These are phyloP conservation scores for Synchiropus splendidus DNA, from an alignment of 2,113 vertebrate species.

Conservation along the genomic window DNA sequence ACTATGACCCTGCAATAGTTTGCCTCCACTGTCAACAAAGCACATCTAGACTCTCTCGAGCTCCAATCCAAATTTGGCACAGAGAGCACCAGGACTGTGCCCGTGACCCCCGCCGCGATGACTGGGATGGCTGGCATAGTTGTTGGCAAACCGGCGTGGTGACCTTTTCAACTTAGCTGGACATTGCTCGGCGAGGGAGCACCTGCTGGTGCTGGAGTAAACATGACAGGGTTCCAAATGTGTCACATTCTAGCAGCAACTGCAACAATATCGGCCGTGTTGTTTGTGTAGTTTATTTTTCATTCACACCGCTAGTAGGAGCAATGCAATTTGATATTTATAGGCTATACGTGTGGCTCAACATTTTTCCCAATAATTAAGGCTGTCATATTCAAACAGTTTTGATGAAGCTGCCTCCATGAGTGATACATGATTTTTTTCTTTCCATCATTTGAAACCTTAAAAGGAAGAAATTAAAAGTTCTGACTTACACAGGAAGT, in stretches of 20 bases:
- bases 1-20: too few relatives aligned
- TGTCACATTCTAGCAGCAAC: conserved; percentile 13
- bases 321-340: too few relatives aligned
- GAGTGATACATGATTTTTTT: too few relatives aligned
- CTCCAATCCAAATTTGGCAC: conserved; percentile 24
- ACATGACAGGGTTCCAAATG: not conserved
- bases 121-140: conserved; percentile 43
- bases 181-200: conserved; percentile 37
- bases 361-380: too few relatives aligned
- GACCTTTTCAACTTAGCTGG: conserved; percentile 46
- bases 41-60: conserved; percentile 6
- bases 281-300: not conserved
- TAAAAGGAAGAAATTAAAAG: too few relatives aligned
- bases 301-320: too few relatives aligned
- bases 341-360: too few relatives aligned
- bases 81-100: conserved; percentile 9
- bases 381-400: too few relatives aligned
- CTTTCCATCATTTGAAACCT: too few relatives aligned
- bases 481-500: too few relatives aligned
- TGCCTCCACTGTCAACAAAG: conserved; percentile 10
- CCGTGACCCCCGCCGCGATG: conserved; percentile 14
- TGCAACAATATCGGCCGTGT: conserved; percentile 1
- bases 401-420: too few relatives aligned
- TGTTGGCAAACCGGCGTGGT: conserved; percentile 6
- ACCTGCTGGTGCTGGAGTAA: conserved; percentile 33